These are phyloP conservation scores for Branchellion lobata DNA, from an alignment of 2,888 invertebrate species.

Conservation along the genomic window DNA sequence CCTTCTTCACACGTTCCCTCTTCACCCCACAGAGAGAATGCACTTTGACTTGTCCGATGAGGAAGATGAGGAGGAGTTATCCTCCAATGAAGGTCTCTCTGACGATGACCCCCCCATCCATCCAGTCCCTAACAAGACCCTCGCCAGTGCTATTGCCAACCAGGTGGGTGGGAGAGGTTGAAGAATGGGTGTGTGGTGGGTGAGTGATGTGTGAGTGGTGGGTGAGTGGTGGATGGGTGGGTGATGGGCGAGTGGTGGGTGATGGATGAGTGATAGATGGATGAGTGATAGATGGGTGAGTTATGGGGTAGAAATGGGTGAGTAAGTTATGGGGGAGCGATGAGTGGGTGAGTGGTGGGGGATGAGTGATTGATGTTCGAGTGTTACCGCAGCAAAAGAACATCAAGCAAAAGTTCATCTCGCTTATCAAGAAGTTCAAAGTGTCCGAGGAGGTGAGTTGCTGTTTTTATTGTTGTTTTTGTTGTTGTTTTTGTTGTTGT, in stretches of 20 bases:
- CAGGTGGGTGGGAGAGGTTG: not conserved
- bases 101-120: slow-evolving; percentile 20
- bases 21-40: not conserved
- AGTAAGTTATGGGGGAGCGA: no score
- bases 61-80: slow-evolving; percentile 19
- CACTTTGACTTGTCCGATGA: not conserved
- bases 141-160: slow-evolving; percentile 16
- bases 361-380: no score
- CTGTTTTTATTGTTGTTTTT: no score
- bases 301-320: no score
- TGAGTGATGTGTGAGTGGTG: no score
- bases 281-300: no score
- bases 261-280: no score
- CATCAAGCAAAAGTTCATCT: slow-evolving; percentile 93
- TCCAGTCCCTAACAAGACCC: not conserved
- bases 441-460: slow-evolving; percentile 70
- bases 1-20: no score
- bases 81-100: slow-evolving; percentile 7
- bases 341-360: no score
- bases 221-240: no score
- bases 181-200: not conserved
- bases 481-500: no score
- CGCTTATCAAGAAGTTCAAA: slow-evolving; percentile 86
- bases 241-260: no score
- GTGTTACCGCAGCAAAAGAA: slow-evolving; percentile 84